phyloP scores from a whole-genome alignment of 2,113 vertebrate species.

The Marmota monax region DNA sequence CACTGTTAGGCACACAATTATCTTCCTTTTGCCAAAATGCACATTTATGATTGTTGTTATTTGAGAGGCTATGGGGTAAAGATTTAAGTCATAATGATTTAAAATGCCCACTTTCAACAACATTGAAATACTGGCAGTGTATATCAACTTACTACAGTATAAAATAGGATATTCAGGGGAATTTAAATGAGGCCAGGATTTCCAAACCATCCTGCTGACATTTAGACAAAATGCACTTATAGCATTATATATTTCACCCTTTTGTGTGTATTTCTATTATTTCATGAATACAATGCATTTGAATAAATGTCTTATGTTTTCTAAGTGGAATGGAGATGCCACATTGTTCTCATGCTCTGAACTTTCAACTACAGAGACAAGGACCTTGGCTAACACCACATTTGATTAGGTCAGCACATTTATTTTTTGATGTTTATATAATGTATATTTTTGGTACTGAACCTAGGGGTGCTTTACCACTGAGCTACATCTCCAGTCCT shows the following conservation, averaged over 20 bases:
- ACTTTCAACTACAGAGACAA: neutral
- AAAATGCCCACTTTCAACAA: slow-evolving; percentile 10
- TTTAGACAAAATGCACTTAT: neutral
- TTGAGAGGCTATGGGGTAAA: neutral
- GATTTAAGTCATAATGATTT: neutral
- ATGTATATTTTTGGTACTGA: too few species aligned
- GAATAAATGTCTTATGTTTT: neutral
- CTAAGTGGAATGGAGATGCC: neutral
- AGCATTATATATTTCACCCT: neutral
- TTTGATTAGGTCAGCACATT: neutral
- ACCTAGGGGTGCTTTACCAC: too few species aligned
- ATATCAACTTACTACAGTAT: neutral
- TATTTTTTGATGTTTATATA: neutral
- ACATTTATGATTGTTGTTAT: slow-evolving; percentile 14
- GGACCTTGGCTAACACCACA: neutral
- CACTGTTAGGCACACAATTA: neutral
- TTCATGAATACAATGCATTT: neutral
- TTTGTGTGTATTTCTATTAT: slow-evolving; percentile 23
- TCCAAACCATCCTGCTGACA: neutral
- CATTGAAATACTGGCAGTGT: slow-evolving; percentile 6
- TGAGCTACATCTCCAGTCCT: too few species aligned
- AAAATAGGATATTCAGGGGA: slow-evolving; percentile 53
- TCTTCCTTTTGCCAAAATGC: slow-evolving; percentile 34
- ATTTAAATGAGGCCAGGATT: slow-evolving; percentile 10
- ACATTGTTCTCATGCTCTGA: neutral